phyloP scores from a whole-genome alignment of 2,113 vertebrate species.

The Neoarius graeffei region DNA sequence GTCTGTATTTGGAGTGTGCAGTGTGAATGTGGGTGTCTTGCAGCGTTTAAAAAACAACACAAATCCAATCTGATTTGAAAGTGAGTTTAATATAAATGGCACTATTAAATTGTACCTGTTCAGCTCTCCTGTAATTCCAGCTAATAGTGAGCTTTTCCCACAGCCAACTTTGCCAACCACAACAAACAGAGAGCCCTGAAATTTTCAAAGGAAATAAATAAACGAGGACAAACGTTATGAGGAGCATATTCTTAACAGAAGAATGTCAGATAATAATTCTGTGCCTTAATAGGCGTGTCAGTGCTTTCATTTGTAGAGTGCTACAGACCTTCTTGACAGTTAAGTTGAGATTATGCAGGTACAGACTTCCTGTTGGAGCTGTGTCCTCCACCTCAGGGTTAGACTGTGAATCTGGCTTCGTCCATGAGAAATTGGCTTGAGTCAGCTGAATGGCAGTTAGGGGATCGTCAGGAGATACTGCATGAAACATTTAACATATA shows the following conservation, averaged over 20 bases:
- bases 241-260: background rate
- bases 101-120: slow-evolving; percentile 76
- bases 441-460: slow-evolving; percentile 73
- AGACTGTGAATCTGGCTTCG: slow-evolving; percentile 43
- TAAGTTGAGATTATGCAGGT: slow-evolving; percentile 78
- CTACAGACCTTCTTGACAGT: slow-evolving; percentile 77
- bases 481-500: background rate
- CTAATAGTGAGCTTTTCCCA: slow-evolving; percentile 90
- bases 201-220: background rate
- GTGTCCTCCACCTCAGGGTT: slow-evolving; percentile 3
- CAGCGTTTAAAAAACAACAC: background rate
- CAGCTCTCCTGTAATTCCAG: slow-evolving; percentile 89
- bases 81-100: background rate
- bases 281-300: background rate
- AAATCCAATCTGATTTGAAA: background rate
- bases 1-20: background rate
- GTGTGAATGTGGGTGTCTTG: background rate
- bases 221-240: background rate
- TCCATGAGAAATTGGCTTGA: slow-evolving; percentile 85
- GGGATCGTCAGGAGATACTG: slow-evolving; percentile 69
- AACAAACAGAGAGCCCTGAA: slow-evolving; percentile 85
- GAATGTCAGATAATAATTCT: background rate
- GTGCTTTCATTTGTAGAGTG: background rate
- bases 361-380: slow-evolving; percentile 59
- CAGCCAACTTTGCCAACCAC: slow-evolving; percentile 93